Base-by-base conservation (phyloP, 2,888 invertebrate genomes). In the Phortica magna region DNA sequence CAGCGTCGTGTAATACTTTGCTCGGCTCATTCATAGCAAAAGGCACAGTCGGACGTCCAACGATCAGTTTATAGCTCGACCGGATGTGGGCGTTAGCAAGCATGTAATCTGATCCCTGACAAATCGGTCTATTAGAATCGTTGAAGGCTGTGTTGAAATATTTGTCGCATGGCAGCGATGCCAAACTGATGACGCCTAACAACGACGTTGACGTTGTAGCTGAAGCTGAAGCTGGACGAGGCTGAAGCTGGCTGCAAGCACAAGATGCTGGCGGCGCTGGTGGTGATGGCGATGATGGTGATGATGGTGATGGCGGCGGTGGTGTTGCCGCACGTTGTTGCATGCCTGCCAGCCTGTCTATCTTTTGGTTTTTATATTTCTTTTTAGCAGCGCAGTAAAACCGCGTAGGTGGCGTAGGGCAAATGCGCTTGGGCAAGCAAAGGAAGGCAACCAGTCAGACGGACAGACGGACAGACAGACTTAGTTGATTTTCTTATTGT, bases 61-160 rank as follows among this genome's bases (percentile, higher is more conserved):
- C 55, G 70, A 71, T 71, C 31, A 39, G 31, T 19, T 19, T 53
- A 53, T 53, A 71, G 55, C 70, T 41, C 74, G 76, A 83, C 89
- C 89, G 90, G 89, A 90, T 90, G 90, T 90, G 90, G 90, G 90
- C 91, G 90, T 90, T 87, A 84, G 88, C 83, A 80, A 82, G 84
- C 87, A 83, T 88, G 90, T 90, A 90, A 90, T 89, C 89, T 89
- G 90, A 90, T 90, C 88, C 88, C 90, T 88, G 88, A 90, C 90
- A 90, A 90, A 90, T 90, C 91, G 91, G 89, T 89, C 90, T 90
- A 90, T 90, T 90, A 90, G 90, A 90, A 89, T 87, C 88, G 89
- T 83, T 88, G 86, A 87, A 84, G 87, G 84, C 88, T 87, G 87
- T 85, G 89, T 88, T 85, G 88, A 89, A 88, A 89, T 87, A 87